Base-by-base conservation (phyloP, 2,113 vertebrate species). In the Apeltes quadracus region DNA sequence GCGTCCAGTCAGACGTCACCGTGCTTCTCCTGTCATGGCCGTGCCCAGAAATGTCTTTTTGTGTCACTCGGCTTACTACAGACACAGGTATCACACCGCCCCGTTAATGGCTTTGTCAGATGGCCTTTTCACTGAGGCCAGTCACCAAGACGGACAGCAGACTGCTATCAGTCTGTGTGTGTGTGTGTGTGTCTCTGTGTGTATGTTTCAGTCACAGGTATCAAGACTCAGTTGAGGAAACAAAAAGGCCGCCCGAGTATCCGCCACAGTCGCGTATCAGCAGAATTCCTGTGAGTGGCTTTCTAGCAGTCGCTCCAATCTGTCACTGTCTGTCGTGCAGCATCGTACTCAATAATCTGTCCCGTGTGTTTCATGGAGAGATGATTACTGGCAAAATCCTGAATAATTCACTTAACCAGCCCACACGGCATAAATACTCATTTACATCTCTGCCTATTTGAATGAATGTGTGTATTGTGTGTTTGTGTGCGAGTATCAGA, bases 81-180 rank as follows among this genome's bases (percentile, higher is more conserved):
- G 88, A 91, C 88, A 87, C 84, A 84, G 82, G 84, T 90, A 89
- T 91, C 91, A 91, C 90, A 90, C 78, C 72, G 77, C 75, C 80
- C 83, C 76, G 84, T 90, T 92, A 92, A 92, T 91, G 86, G 90
- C 90, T 92, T 90, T 92, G 91, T 91, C 91, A 91, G 89, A 92
- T 89, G 88, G 88, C 88, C 87, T 87, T 85, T 91, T 91, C 86
- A 89, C 84, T 74, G 80, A 78, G n/a, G 85, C 82, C 81, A 83
- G 83, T 91, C 89, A 88, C 34, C 50, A 82, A 86, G 87, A 91
- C 84, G 67, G 88, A 79, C 87, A 81, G 69, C 58, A 20, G 56
- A 83, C 77, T 77, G 82, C 82, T 82, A 85, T 88, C 88, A 67
- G 78, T 83, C 62, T 69, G 34, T 65, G 39, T 39, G 39, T 61